Evolutionary conservation across 2,113 vertebrate genomes (phyloP).

Genomic region (Saccopteryx bilineata): DNA sequence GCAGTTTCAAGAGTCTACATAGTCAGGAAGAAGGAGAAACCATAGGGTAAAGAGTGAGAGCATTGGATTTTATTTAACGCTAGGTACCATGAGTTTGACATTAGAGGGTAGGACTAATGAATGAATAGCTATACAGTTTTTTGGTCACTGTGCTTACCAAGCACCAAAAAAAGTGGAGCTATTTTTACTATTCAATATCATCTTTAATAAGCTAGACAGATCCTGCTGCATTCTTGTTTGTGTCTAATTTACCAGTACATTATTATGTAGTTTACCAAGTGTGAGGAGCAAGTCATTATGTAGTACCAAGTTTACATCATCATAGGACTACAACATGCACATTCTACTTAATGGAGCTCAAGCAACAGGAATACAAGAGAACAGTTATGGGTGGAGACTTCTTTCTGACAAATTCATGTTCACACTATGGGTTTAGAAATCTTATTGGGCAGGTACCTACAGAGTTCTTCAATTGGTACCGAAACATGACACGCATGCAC

Average conservation of each 20-base stretch:
- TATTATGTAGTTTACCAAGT: slow-evolving; percentile 83
- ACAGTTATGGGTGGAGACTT: slow-evolving; percentile 87
- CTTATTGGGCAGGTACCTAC: slow-evolving; percentile 88
- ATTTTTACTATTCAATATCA: slow-evolving; percentile 81
- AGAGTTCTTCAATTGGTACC: slow-evolving; percentile 87
- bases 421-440: slow-evolving; percentile 93
- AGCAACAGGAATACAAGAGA: slow-evolving; percentile 92
- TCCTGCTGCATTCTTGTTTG: slow-evolving; percentile 85
- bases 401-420: slow-evolving; percentile 86
- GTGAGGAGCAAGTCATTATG: slow-evolving; percentile 86
- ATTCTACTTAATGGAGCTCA: slow-evolving; percentile 91
- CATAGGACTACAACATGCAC: slow-evolving; percentile 96
- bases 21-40: slow-evolving; percentile 75
- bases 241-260: slow-evolving; percentile 88
- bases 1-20: slow-evolving; percentile 25
- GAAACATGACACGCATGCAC: slow-evolving; percentile 93
- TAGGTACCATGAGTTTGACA: slow-evolving; percentile 87
- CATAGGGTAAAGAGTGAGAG: slow-evolving; percentile 83
- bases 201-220: slow-evolving; percentile 83
- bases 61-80: slow-evolving; percentile 88
- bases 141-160: slow-evolving; percentile 85
- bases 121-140: slow-evolving; percentile 85
- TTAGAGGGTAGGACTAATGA: slow-evolving; percentile 88
- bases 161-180: slow-evolving; percentile 89
- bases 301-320: slow-evolving; percentile 92